phyloP scores from a whole-genome alignment of 2,113 vertebrate species.

The Neotoma lepida region DNA sequence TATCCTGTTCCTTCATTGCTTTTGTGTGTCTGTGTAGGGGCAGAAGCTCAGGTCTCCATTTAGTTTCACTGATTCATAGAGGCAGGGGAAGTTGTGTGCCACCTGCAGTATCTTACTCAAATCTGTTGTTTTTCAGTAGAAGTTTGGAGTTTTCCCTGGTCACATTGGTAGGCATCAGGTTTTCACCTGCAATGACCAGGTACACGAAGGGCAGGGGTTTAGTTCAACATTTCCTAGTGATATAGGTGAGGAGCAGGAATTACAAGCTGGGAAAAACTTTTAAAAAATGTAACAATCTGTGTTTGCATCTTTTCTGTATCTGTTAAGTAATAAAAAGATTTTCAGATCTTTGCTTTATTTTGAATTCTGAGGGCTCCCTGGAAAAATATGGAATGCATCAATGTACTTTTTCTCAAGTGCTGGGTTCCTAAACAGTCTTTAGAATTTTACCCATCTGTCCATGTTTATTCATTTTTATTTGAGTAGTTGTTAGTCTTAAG shows the following conservation, averaged over 20 bases:
- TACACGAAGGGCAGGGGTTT: not conserved
- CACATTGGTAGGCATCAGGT: no score
- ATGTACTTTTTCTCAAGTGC: not conserved
- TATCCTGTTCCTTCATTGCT: not conserved
- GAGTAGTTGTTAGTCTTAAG: not conserved
- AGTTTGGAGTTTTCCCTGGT: not conserved
- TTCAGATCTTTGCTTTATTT: not conserved
- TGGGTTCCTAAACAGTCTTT: not conserved
- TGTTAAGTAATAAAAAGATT: not conserved
- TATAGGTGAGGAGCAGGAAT: not conserved
- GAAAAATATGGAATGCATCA: not conserved
- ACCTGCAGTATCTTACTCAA: not conserved
- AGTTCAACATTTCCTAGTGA: not conserved
- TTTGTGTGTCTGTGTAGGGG: not conserved
- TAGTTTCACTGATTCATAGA: not conserved
- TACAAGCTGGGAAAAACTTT: not conserved
- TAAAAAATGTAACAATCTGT: not conserved
- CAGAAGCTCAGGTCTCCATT: not conserved
- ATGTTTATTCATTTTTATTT: slow-evolving; percentile 22
- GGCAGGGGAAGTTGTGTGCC: not conserved
- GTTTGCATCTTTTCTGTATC: not conserved
- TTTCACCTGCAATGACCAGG: not conserved
- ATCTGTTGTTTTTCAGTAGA: not conserved
- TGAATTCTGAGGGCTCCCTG: not conserved
- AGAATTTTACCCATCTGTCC: not conserved